Conservation (phyloP, 1,140 invertebrate species). For the Drosophila arizonae region DNA sequence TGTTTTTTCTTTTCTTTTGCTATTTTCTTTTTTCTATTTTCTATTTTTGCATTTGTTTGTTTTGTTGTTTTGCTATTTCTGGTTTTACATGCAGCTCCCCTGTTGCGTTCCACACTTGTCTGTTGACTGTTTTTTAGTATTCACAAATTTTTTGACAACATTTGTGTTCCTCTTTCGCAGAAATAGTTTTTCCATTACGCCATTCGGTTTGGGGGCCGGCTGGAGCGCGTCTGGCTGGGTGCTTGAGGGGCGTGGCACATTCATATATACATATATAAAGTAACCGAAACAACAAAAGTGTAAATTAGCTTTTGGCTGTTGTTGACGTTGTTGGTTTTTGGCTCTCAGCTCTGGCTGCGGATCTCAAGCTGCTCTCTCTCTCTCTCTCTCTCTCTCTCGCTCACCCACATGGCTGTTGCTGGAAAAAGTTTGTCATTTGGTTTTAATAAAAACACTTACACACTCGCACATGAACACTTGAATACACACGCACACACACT, state of each 20-base stretch:
- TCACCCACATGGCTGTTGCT: conserved; percentile 52
- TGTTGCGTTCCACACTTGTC: conserved; percentile 40
- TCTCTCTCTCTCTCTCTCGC: not conserved
- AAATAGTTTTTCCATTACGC: conserved; percentile 81
- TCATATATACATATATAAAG: conserved; percentile 48
- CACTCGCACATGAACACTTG: conserved; percentile 46
- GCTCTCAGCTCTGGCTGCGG: conserved; percentile 38
- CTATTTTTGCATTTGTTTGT: conserved; percentile 1
- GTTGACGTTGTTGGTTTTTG: conserved; percentile 72
- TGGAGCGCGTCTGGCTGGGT: not conserved
- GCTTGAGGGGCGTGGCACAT: conserved; percentile 29
- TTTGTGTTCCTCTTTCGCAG: conserved; percentile 60
- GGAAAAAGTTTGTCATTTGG: conserved; percentile 78
- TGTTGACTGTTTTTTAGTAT: conserved; percentile 77
- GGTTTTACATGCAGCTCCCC: conserved; percentile 2
- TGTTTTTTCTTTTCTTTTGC: conserved; percentile 46
- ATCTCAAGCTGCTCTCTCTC: not conserved
- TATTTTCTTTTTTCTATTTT: not conserved
- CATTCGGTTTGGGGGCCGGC: conserved; percentile 2
- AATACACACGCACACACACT: conserved; percentile 32
- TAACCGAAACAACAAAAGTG: conserved; percentile 79
- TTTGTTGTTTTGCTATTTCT: conserved; percentile 30
- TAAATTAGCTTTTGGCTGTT: conserved; percentile 81
- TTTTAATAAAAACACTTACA: conserved; percentile 80
- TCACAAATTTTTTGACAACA: conserved; percentile 79